These are phyloP conservation scores for Ceratina japonica DNA, from an alignment of 1,140 invertebrate genomes.

Conservation along the genomic window DNA sequence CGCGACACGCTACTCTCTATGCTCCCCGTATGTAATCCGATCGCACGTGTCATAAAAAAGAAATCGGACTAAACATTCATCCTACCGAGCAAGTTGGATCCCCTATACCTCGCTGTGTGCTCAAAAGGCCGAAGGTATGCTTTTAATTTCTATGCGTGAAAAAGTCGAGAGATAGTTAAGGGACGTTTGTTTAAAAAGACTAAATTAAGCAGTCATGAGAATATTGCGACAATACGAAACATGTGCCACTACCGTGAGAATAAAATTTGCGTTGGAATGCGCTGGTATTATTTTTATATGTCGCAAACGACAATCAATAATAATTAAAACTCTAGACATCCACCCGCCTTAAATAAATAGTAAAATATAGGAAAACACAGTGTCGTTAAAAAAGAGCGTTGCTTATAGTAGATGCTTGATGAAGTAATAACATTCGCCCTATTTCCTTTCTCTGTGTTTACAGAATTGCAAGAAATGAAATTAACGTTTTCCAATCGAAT, in stretches of 20 bases:
- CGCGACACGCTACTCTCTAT: slow-evolving; percentile 27
- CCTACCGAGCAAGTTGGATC: neutral
- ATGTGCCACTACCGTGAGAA: neutral
- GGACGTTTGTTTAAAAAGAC: neutral
- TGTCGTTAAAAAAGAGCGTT: too few species aligned
- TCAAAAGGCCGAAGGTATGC: neutral
- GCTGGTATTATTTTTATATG: too few species aligned
- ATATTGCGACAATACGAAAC: neutral
- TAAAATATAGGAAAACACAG: too few species aligned
- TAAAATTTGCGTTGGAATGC: too few species aligned
- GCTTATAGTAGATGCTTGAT: too few species aligned
- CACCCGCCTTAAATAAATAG: too few species aligned
- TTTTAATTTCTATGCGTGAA: neutral
- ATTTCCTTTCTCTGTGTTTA: too few species aligned
- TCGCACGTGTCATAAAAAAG: slow-evolving; percentile 8
- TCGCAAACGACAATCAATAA: too few species aligned
- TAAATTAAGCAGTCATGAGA: neutral
- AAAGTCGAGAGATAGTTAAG: neutral
- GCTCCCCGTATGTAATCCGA: slow-evolving; percentile 3
- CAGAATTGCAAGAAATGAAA: too few species aligned
- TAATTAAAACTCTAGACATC: too few species aligned
- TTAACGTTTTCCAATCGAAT: neutral
- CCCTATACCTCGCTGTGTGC: neutral
- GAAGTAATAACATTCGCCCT: too few species aligned
- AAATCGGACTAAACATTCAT: neutral